Evolutionary conservation across 2,797 vertebrate species (phyloP).

Genomic region (Rhynchonycteris naso): DNA sequence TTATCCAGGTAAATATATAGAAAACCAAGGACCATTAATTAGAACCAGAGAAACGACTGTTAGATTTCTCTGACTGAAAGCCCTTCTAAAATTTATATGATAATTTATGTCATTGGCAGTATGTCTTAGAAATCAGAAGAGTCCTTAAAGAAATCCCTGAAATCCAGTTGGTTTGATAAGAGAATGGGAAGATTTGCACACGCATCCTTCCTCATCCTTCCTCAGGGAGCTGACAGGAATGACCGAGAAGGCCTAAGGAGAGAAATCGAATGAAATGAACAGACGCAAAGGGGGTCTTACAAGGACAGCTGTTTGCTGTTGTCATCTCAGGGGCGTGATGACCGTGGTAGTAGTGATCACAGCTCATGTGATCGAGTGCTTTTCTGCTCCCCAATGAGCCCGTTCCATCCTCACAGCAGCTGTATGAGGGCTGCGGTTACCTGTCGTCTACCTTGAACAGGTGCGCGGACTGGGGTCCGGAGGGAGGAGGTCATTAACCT

Average conservation of each 20-base stretch:
- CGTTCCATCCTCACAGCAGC: neutral
- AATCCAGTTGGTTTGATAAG: conserved; percentile 21
- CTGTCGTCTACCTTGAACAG: neutral
- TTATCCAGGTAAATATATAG: neutral
- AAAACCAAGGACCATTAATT: neutral
- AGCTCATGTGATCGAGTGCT: neutral
- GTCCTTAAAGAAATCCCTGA: neutral
- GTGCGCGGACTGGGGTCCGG: neutral
- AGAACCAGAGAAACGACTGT: neutral
- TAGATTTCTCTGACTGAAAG: neutral
- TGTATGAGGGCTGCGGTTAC: neutral
- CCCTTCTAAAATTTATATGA: neutral
- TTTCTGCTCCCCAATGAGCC: neutral
- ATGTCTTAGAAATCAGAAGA: neutral
- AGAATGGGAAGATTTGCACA: neutral
- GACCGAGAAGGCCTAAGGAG: neutral
- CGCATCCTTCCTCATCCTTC: neutral
- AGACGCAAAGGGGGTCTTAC: neutral
- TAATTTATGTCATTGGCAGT: conserved; percentile 1
- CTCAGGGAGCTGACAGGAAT: neutral
- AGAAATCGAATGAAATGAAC: neutral
- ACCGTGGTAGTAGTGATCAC: neutral
- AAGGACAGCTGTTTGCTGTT: neutral
- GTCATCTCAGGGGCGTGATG: neutral
- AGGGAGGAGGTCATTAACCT: neutral